Evolutionary conservation across 2,797 vertebrate species (phyloP), one percentile per base, ranked within the genome.

Genomic region (Enteromius treurensis): DNA sequence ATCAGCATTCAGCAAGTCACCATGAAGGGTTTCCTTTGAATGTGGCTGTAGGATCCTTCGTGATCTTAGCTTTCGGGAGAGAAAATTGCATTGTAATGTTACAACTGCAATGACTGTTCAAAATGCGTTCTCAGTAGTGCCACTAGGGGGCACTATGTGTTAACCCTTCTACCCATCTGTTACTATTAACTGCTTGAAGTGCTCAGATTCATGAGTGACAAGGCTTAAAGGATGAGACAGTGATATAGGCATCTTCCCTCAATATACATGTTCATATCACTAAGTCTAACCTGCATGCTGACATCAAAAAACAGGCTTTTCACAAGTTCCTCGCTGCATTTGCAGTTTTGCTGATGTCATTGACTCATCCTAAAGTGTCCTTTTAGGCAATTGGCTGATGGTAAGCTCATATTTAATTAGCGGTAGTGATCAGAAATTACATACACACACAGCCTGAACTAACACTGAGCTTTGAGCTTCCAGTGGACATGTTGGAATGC

Each of bases 281-380:
- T 15, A 64, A 62, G 13, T 64, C 40, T 40, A 60, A 8, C n/a
- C 2, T 58, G 34, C 64, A 26, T 68, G 17, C 15, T 37, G 32
- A 29, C 45, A 65, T 49, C 21, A 40, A 64, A 45, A 40, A 81
- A 49, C 9, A 14, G 29, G 69, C 29, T 37, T 73, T 62, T 49
- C 68, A 17, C 37, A 47, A 60, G 37, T 45, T 73, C 23, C 34
- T 26, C 13, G 34, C 21, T 81, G 21, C 42, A 64, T 62, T 17
- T 37, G 45, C 55, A 37, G 69, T 40, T 34, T 80, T 55, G 60
- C 65, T 68, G 64, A 69, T 58, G 73, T 60, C 81, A 55, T 37
- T 7, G 13, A 49, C 17, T 82, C 47, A 42, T 60, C 69, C 37
- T 58, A 29, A 83, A 83, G 51, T 60, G 64, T 77, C 64, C 81